phyloP scores from a whole-genome alignment of 2,113 vertebrate genomes.

The Mormoops blainvillei region DNA sequence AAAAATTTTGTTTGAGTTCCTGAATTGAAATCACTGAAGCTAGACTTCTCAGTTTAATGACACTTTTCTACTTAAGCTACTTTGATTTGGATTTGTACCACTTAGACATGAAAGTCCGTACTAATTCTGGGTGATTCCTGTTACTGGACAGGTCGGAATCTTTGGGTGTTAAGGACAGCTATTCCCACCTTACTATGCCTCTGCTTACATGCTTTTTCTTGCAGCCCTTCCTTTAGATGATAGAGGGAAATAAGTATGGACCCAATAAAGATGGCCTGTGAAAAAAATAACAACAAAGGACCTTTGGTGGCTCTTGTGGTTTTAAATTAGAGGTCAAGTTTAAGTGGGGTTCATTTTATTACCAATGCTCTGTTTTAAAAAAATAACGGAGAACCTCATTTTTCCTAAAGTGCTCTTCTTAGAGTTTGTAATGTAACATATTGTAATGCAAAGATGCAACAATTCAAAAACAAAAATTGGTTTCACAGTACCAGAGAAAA shows the following conservation, averaged over 20 bases:
- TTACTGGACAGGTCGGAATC: neutral
- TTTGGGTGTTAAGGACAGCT: neutral
- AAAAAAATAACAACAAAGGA: neutral
- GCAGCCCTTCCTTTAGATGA: neutral
- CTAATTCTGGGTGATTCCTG: neutral
- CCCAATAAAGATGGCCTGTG: neutral
- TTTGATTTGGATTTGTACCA: neutral
- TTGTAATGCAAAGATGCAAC: neutral
- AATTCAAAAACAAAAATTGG: constrained; percentile 34
- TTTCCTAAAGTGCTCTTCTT: neutral
- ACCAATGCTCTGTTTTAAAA: constrained; percentile 4
- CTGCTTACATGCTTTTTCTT: neutral
- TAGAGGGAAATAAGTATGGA: neutral
- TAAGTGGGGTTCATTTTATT: neutral
- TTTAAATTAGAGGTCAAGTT: neutral
- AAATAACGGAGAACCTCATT: neutral
- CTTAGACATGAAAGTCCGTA: neutral
- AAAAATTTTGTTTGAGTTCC: neutral
- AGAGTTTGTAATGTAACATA: neutral
- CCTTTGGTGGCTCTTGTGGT: neutral
- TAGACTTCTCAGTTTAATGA: neutral
- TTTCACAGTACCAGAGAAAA: constrained; percentile 11
- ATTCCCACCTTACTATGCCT: neutral
- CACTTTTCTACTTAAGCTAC: neutral
- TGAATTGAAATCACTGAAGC: neutral